Percentiles rank a stretch among this genome's conserved stretches.
These are phyloP conservation scores for Adelosebastes latens DNA, from an alignment of 2,797 vertebrate genomes.

Conservation along the genomic window DNA sequence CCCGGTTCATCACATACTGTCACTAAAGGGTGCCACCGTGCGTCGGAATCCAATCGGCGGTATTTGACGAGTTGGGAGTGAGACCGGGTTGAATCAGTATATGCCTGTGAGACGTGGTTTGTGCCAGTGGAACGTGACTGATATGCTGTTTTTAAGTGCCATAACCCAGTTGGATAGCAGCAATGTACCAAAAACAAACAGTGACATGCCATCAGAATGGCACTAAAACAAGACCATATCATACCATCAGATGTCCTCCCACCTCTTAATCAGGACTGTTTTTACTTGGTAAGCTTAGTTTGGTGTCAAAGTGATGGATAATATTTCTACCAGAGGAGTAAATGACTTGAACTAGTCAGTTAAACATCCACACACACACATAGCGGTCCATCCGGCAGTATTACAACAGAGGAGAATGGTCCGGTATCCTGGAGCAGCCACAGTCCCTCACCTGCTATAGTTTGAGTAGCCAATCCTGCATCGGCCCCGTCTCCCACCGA, in stretches of 20 bases:
- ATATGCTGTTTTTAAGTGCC: neutral
- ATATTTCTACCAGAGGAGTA: neutral
- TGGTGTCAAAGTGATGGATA: neutral
- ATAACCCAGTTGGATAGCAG: neutral
- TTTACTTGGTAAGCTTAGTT: neutral
- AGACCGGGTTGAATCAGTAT: too few relatives aligned
- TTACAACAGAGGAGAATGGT: neutral
- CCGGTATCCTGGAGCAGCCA: neutral
- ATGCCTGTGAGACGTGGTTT: too few relatives aligned
- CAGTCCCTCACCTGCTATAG: conserved; percentile 32
- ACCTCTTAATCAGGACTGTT: neutral
- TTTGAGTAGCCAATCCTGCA: conserved; percentile 40
- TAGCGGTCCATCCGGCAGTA: neutral
- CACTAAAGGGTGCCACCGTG: too few relatives aligned
- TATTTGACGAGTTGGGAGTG: too few relatives aligned
- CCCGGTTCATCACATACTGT: too few relatives aligned
- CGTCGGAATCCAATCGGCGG: too few relatives aligned
- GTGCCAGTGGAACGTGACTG: too few relatives aligned
- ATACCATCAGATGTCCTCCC: neutral
- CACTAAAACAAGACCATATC: neutral
- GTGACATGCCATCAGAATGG: neutral
- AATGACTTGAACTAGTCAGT: neutral
- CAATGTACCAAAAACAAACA: neutral
- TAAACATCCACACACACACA: neutral
- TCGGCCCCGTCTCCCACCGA: conserved; percentile 38